These are phyloP conservation scores for Silvanus unidentatus DNA, from an alignment of 2,888 invertebrate species.

Conservation along the genomic window DNA sequence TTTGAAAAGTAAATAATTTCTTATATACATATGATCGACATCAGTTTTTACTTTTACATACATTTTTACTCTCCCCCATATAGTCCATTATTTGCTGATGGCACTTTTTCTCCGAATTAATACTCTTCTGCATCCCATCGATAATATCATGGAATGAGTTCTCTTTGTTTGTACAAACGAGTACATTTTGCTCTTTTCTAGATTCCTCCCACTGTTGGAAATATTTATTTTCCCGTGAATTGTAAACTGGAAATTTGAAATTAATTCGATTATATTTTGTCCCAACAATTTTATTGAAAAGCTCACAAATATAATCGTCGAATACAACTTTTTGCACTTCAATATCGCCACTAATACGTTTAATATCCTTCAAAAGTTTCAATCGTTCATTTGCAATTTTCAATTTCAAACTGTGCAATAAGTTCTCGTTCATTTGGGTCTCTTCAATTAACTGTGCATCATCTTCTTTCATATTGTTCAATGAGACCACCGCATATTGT, in stretches of 20 bases:
- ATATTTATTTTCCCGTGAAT: slow-evolving; percentile 18
- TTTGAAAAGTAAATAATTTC: background rate
- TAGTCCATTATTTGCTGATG: slow-evolving; percentile 30
- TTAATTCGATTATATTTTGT: background rate
- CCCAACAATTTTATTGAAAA: background rate
- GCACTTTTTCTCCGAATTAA: slow-evolving; percentile 27
- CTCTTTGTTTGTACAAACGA: slow-evolving; percentile 27
- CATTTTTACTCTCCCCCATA: slow-evolving; percentile 30
- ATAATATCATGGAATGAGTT: slow-evolving; percentile 19
- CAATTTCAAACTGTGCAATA: no score
- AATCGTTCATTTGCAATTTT: background rate
- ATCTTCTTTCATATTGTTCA: no score
- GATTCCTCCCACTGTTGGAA: slow-evolving; percentile 32
- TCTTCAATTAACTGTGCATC: no score
- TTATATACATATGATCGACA: background rate
- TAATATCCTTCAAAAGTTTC: background rate
- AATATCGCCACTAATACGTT: background rate
- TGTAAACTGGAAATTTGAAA: slow-evolving; percentile 17
- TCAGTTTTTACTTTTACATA: slow-evolving; percentile 8
- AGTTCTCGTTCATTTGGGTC: no score
- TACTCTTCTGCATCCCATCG: slow-evolving; percentile 18
- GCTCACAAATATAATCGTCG: background rate
- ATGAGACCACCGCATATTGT: no score
- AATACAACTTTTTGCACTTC: background rate
- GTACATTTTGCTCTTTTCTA: slow-evolving; percentile 29